Base-by-base conservation (phyloP, 1,140 invertebrate species). In the Cryptotermes secundus region DNA sequence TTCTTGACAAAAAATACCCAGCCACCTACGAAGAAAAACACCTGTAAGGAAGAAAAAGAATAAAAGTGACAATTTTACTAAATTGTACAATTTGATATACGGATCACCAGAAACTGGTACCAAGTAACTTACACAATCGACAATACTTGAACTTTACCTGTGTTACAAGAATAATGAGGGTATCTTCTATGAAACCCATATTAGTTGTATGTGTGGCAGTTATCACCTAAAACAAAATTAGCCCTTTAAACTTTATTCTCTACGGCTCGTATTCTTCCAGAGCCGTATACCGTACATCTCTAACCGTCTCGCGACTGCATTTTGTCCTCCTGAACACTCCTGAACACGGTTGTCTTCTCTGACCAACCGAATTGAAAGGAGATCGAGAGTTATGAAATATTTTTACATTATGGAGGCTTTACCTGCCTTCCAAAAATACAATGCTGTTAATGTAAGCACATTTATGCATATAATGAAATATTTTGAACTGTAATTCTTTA, bases 1-100 rank as follows among this genome's bases (percentile, higher is more conserved):
- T 99, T 96, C 90, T 99, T 99, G 87, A 99, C 96, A 90, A 99
- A 99, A 91, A 99, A 99, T 80, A 99, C 93, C 97, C 98, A 99
- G 86, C 98, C 99, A 87, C 97, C 97, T 85, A 95, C 92, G 90
- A 99, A 99, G 90, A 99, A 99, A 53, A 98, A 88, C 84, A 96
- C 92, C 97, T 99, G 90, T 83, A 94, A 94, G 87, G 86, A 87
- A 88, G 87, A 87, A 72, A 4, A 31, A 10, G n/a, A 14, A n/a
- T 72, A n/a, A 14, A 10, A n/a, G 31, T 72, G 9, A 72, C n/a
- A 38, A 38, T 38, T 6, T 38, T 59, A 26, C 53, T 9, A 24
- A 59, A 9, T 24, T 59, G 3, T n/a, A n/a, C n/a, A 59, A 72
- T 31, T n/a, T n/a, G 26, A 31, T 31, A 72, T 14, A 72, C 59